These are phyloP conservation scores for Mechanitis mazaeus DNA, from an alignment of 2,888 invertebrate species.

Conservation along the genomic window DNA sequence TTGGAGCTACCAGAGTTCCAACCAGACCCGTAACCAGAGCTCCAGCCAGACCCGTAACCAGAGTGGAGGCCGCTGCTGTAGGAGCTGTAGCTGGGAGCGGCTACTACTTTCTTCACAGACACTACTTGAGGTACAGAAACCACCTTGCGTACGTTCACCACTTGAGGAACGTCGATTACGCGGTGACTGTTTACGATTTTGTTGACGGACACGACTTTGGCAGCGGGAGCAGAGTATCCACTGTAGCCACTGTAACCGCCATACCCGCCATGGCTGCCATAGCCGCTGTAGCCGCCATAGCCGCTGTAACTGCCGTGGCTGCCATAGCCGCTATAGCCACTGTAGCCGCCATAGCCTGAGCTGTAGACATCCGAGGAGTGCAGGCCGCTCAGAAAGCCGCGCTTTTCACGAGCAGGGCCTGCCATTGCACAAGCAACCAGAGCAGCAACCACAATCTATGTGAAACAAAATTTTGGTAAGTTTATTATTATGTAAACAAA, in stretches of 20 bases:
- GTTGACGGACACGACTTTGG: slow-evolving; percentile 44
- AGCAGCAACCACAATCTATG: slow-evolving; percentile 26
- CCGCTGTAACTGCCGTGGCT: slow-evolving; percentile 26
- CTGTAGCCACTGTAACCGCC: slow-evolving; percentile 30
- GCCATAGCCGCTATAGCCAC: slow-evolving; percentile 24
- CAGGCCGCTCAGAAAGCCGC: slow-evolving; percentile 14
- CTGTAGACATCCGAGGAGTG: slow-evolving; percentile 9
- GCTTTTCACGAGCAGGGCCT: slow-evolving; percentile 30
- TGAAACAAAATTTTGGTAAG: neutral
- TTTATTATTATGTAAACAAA: no score
- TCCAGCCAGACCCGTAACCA: neutral
- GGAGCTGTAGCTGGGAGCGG: slow-evolving; percentile 36
- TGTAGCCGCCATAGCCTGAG: neutral
- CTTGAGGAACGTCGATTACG: slow-evolving; percentile 44
- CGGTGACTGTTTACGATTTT: slow-evolving; percentile 43
- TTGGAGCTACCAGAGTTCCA: no score
- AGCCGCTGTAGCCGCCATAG: slow-evolving; percentile 14
- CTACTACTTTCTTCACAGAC: slow-evolving; percentile 50
- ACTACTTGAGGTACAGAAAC: slow-evolving; percentile 42
- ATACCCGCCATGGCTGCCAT: slow-evolving; percentile 26
- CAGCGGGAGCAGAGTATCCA: slow-evolving; percentile 38
- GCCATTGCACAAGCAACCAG: slow-evolving; percentile 27
- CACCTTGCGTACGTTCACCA: slow-evolving; percentile 48
- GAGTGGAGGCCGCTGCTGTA: slow-evolving; percentile 24
- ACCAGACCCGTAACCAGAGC: neutral